Percentiles rank a stretch among this genome's conserved stretches.
Conservation (phyloP, 2,797 vertebrate genomes). For the Manis javanica region DNA sequence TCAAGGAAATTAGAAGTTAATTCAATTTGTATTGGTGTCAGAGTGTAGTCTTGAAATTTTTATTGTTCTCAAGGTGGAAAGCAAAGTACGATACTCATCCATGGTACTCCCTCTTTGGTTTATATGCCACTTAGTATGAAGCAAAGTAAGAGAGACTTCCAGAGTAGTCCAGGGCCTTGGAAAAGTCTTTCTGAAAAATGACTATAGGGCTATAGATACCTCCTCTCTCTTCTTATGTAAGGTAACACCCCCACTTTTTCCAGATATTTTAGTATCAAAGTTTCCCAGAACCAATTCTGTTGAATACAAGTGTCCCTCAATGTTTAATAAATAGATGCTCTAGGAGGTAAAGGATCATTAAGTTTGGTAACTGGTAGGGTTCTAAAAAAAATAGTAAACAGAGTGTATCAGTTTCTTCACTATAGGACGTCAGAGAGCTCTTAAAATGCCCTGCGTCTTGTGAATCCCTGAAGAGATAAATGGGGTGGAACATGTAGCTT, state of each 20-base stretch:
- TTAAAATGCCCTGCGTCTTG: not conserved
- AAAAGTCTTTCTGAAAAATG: not conserved
- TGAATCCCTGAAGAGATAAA: not conserved
- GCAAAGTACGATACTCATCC: not conserved
- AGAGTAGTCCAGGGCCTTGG: not conserved
- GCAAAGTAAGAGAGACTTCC: not conserved
- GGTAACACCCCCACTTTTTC: not conserved
- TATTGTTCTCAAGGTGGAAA: slow-evolving; percentile 29
- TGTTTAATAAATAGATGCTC: slow-evolving; percentile 49
- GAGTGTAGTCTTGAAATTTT: slow-evolving; percentile 9
- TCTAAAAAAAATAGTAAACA: not conserved
- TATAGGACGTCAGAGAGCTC: not conserved
- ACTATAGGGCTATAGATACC: not conserved
- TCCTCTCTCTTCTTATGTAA: not conserved
- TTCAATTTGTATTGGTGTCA: slow-evolving; percentile 1
- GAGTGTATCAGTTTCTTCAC: not conserved
- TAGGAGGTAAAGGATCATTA: not conserved
- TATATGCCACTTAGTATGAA: not conserved
- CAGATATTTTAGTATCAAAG: not conserved
- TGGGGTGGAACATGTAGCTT: not conserved
- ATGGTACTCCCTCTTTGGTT: not conserved
- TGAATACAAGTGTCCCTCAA: not conserved
- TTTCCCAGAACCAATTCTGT: not conserved
- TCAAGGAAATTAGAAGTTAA: slow-evolving; percentile 35
- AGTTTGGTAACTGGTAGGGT: not conserved